phyloP scores from a whole-genome alignment of 2,888 invertebrate species.

The Vannuccia rotundouncinata region DNA sequence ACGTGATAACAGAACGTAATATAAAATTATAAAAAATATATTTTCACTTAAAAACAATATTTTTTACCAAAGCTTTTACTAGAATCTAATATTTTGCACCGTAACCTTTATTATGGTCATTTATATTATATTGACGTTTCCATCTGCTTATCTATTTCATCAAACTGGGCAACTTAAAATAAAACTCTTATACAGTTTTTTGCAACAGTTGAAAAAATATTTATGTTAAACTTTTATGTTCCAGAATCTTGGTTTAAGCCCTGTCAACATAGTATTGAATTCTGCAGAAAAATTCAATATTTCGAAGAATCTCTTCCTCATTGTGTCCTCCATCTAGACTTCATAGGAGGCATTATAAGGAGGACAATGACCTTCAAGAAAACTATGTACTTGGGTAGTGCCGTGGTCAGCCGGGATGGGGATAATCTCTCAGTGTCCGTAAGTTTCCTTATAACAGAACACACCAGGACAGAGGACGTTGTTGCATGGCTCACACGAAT shows the following conservation, averaged over 20 bases:
- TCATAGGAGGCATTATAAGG: background rate
- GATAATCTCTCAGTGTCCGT: background rate
- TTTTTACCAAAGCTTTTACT: no score
- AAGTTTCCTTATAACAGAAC: background rate
- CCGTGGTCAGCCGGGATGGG: background rate
- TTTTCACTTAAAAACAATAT: no score
- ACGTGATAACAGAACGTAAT: no score
- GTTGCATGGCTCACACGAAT: background rate
- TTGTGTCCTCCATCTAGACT: background rate
- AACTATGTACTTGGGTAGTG: background rate
- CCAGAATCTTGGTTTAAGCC: background rate
- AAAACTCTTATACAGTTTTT: background rate
- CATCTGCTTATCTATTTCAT: background rate
- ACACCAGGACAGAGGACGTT: background rate
- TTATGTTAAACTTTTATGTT: background rate
- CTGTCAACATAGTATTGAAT: background rate
- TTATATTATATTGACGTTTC: no score
- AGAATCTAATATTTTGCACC: no score
- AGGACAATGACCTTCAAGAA: background rate
- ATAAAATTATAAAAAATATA: no score
- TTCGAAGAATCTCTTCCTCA: background rate
- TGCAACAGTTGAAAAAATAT: background rate
- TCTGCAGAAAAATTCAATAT: background rate
- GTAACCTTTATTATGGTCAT: no score
- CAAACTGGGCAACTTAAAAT: background rate